Conservation (phyloP, 2,888 invertebrate genomes). For the Heliothis peltigera region DNA sequence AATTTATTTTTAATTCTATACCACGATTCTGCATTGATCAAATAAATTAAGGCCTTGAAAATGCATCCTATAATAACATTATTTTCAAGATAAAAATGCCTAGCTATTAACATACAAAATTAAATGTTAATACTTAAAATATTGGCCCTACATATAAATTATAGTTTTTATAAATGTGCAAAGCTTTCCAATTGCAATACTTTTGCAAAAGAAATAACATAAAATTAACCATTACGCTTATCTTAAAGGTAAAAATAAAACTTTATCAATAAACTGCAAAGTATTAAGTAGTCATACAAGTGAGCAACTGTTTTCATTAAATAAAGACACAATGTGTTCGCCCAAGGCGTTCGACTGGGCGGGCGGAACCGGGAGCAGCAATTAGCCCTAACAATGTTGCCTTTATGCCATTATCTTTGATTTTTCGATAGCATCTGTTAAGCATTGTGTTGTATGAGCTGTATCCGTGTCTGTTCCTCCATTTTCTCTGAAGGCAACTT, state of each 20-base stretch:
- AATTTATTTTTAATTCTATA: neutral
- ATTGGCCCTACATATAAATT: neutral
- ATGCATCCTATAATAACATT: neutral
- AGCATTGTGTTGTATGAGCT: slow-evolving; percentile 65
- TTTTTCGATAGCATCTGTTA: slow-evolving; percentile 68
- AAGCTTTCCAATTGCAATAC: neutral
- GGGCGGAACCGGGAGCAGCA: slow-evolving; percentile 79
- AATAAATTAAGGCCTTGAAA: neutral
- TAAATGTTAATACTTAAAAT: too few relatives aligned
- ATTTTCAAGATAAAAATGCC: too few relatives aligned
- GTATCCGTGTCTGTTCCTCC: slow-evolving; percentile 50
- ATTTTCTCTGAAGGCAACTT: slow-evolving; percentile 47
- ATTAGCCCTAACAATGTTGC: slow-evolving; percentile 81
- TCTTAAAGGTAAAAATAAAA: slow-evolving; percentile 7
- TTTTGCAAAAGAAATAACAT: slow-evolving; percentile 11
- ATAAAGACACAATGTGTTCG: slow-evolving; percentile 72
- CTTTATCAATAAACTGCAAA: slow-evolving; percentile 15
- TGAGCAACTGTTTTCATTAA: slow-evolving; percentile 55
- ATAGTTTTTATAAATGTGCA: neutral
- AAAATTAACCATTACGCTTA: slow-evolving; percentile 13
- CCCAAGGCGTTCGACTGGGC: slow-evolving; percentile 67
- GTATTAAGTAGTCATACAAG: slow-evolving; percentile 24
- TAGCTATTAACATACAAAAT: too few relatives aligned
- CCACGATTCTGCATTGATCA: neutral
- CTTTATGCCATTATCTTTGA: slow-evolving; percentile 73